Evolutionary conservation across 1,140 invertebrate genomes (phyloP).

Genomic region (Vollenhovia emeryi): DNA sequence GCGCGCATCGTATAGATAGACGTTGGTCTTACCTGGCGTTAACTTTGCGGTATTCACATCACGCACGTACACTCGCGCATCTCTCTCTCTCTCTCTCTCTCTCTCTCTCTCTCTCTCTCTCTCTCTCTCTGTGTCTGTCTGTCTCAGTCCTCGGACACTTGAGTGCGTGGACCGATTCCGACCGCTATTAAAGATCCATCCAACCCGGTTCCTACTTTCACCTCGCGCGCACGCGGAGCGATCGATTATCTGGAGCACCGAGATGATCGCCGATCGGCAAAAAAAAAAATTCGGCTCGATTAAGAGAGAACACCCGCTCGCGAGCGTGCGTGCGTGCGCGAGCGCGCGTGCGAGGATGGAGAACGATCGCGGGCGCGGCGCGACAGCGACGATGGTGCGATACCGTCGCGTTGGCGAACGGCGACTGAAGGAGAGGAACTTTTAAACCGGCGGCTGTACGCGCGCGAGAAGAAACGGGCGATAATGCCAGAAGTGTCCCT

Average conservation of each 20-base stretch:
- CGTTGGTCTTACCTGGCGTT: constrained; percentile 16
- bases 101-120: too few species aligned
- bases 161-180: background rate
- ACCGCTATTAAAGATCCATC: background rate
- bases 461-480: constrained; percentile 67
- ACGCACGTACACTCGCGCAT: background rate
- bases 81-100: too few species aligned
- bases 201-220: constrained; percentile 54
- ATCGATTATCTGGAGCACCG: background rate
- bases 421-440: constrained; percentile 80
- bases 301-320: background rate
- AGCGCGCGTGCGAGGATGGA: background rate
- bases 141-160: too few species aligned
- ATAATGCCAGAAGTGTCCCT: constrained; percentile 77
- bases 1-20: background rate
- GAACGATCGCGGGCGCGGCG: constrained; percentile 9
- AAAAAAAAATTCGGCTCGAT: background rate
- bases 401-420: constrained; percentile 76
- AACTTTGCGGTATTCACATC: background rate
- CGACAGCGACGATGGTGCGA: constrained; percentile 62
- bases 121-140: too few species aligned
- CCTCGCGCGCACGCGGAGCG: background rate
- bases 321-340: constrained; percentile 19
- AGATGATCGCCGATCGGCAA: background rate
- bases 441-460: constrained; percentile 53